A percentile compares a stretch with the other conserved stretches of the same genome.
Evolutionary conservation across 2,797 vertebrate species (phyloP).

Genomic region (Acrossocheilus wenchowensis): DNA sequence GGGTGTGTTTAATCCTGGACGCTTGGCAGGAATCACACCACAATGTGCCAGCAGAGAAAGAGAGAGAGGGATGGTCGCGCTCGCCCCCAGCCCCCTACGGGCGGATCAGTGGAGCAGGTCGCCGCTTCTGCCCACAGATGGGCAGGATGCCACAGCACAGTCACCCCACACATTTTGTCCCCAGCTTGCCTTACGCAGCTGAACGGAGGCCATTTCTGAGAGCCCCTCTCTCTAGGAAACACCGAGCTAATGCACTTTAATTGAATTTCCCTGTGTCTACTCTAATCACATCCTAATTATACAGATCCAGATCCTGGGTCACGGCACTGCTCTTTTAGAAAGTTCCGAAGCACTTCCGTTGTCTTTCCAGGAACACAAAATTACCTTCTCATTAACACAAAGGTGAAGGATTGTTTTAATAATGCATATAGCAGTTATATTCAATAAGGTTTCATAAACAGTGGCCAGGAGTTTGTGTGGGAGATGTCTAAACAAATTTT

Average conservation of each 20-base stretch:
- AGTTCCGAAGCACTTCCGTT: not conserved
- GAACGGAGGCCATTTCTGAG: constrained; percentile 15
- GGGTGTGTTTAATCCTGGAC: constrained; percentile 34
- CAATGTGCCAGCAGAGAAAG: constrained; percentile 35
- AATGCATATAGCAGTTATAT: constrained; percentile 33
- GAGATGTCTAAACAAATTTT: constrained; percentile 29
- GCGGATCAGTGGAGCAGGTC: constrained; percentile 28
- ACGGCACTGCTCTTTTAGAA: not conserved
- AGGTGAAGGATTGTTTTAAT: constrained; percentile 43
- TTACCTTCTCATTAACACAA: constrained; percentile 21
- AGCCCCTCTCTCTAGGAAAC: constrained; percentile 17
- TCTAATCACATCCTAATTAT: constrained; percentile 38
- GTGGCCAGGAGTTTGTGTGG: constrained; percentile 34
- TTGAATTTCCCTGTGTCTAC: constrained; percentile 31
- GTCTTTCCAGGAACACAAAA: constrained; percentile 14
- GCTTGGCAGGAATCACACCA: constrained; percentile 40
- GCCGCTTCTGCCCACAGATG: constrained; percentile 30
- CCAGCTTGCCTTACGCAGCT: not conserved
- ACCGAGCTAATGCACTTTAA: constrained; percentile 28
- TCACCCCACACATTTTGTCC: constrained; percentile 8
- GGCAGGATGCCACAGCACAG: constrained; percentile 13
- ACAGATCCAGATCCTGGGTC: constrained; percentile 20
- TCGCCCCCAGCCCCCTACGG: constrained; percentile 9
- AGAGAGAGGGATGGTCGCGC: not conserved
- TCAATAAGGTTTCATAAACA: constrained; percentile 29